Percentiles rank a stretch among this genome's conserved stretches.
Evolutionary conservation across 1,140 invertebrate genomes (phyloP).

Genomic region (Apis dorsata): DNA sequence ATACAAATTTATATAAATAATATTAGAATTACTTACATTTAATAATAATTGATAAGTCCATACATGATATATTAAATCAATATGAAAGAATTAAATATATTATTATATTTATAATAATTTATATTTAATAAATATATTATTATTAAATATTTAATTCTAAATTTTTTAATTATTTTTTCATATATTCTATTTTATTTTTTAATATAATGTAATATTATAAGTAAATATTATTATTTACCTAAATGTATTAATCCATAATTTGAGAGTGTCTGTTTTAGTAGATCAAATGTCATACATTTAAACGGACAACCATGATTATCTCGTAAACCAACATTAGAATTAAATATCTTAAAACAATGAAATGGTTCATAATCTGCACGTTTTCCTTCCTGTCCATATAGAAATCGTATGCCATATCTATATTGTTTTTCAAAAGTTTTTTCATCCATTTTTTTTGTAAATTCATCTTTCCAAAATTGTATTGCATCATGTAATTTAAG

Average conservation of each 20-base stretch:
- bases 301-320: constrained; percentile 97
- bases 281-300: constrained; percentile 86
- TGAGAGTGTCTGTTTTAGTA: constrained; percentile 86
- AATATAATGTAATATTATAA: not conserved
- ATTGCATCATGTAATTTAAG: constrained; percentile 91
- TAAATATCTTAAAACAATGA: constrained; percentile 96
- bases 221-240: constrained; percentile 74
- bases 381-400: constrained; percentile 97
- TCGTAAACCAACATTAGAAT: constrained; percentile 85
- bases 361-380: constrained; percentile 93
- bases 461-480: constrained; percentile 94
- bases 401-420: constrained; percentile 93
- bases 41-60: too few species aligned
- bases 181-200: not conserved
- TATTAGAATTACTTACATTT: too few species aligned
- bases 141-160: too few species aligned
- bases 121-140: too few species aligned
- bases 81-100: too few species aligned
- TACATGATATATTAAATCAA: too few species aligned
- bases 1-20: too few species aligned
- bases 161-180: too few species aligned
- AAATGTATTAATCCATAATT: constrained; percentile 82
- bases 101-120: too few species aligned
- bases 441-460: constrained; percentile 85
- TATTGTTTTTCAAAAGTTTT: constrained; percentile 96